Base-by-base conservation (phyloP, 1,140 invertebrate genomes). In the Cyclina sinensis region DNA sequence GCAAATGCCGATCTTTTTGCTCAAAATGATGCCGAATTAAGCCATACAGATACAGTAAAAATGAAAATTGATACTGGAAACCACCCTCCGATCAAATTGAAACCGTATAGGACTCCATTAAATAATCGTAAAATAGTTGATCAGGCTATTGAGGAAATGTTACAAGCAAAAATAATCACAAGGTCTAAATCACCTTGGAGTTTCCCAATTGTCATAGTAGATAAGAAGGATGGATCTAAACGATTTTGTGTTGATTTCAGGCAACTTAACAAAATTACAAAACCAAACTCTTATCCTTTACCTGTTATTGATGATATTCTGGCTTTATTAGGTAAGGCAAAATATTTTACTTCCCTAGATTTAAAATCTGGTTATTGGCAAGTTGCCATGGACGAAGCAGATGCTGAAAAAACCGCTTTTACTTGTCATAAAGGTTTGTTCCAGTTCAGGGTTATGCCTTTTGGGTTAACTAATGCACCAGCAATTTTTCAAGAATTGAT, bases 271-370 rank as follows among this genome's bases (percentile, higher is more conserved):
- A n/a, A 51, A 32, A 57, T 80, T 30, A 80, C 78, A 21, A 39
- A 54, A 24, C 37, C 79, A 39, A 90, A 91, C 27, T 85, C 88
- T 1, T 93, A 91, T 51, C 90, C 91, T 1, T 83, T 94, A 18
- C 93, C 93, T 2, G 68, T 89, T 35, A 92, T 93, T 65, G 93
- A 94, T 76, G 93, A 94, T 48, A 91, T 91, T 1, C 59, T 95
- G 11, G 65, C 82, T 7, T 51, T 74, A 14, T 73, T 92, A 48
- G 82, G 80, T 59, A 76, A 87, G 2, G 54, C 86, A 9, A 83
- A 78, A 59, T 91, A 88, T 32, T 93, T 91, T 59, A 92, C 89
- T 14, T 39, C 68, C 24, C 11, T 90, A 0, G 91, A 91, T 74
- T 18, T 85, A 1, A 21, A 57, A 1, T 78, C 62, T 43, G 83